Conservation (phyloP, 2,888 invertebrate species). For the Cataglyphis livida region DNA sequence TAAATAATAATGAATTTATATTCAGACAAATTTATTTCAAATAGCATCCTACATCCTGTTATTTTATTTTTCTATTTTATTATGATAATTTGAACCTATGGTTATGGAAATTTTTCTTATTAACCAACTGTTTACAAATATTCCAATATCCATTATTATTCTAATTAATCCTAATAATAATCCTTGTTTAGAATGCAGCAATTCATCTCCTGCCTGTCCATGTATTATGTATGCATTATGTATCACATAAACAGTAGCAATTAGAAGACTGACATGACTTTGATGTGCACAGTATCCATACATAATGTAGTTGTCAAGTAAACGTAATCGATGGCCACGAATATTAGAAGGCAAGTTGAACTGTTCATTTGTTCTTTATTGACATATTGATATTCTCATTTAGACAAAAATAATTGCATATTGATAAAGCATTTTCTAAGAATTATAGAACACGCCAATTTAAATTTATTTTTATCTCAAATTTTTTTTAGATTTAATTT, state of each 20-base stretch:
- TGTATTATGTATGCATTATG: background rate
- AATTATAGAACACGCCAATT: background rate
- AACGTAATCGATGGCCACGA: slow-evolving; percentile 18
- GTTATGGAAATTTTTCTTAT: background rate
- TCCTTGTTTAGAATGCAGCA: slow-evolving; percentile 1
- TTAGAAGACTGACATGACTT: slow-evolving; percentile 22
- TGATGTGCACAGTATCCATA: background rate
- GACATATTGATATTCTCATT: background rate
- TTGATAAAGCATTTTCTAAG: background rate
- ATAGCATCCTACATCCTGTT: background rate
- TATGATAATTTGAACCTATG: background rate
- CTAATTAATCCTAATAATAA: background rate
- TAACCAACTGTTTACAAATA: background rate
- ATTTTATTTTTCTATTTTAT: slow-evolving; percentile 5
- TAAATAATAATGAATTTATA: slow-evolving; percentile 16
- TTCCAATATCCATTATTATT: background rate
- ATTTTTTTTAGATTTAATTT: background rate
- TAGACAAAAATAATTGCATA: background rate
- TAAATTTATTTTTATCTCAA: background rate
- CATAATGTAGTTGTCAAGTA: background rate
- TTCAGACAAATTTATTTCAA: background rate
- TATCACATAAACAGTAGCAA: background rate
- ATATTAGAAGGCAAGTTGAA: slow-evolving; percentile 12
- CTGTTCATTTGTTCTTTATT: background rate
- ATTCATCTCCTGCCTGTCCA: background rate